Conservation (phyloP, 1,140 invertebrate species). For the Drosophila arizonae region DNA sequence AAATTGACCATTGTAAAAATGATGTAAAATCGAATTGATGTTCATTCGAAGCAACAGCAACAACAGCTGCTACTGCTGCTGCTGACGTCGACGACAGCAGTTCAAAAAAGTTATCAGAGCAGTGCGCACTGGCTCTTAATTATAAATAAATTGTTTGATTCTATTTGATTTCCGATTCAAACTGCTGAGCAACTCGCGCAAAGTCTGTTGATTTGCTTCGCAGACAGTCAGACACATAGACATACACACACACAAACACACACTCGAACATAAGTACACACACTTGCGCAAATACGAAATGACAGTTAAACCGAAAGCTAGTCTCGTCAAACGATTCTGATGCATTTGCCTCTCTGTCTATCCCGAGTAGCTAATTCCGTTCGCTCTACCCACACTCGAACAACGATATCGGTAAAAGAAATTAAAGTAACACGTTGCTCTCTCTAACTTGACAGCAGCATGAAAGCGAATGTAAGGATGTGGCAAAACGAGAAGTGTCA, state of each 20-base stretch:
- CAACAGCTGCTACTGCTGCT: not conserved
- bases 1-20: not conserved
- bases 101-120: constrained; percentile 33
- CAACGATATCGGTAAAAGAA: not conserved
- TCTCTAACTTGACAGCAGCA: not conserved
- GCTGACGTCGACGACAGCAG: constrained; percentile 24
- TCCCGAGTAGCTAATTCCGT: too few relatives aligned
- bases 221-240: not conserved
- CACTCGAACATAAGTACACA: not conserved
- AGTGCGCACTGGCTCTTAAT: constrained; percentile 17
- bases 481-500: not conserved
- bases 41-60: not conserved
- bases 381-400: not conserved
- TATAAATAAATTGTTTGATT: constrained; percentile 46
- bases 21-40: not conserved
- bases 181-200: constrained; percentile 9
- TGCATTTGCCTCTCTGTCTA: not conserved
- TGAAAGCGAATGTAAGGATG: not conserved
- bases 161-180: constrained; percentile 21
- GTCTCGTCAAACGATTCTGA: not conserved
- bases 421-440: not conserved
- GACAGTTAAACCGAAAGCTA: constrained; percentile 22
- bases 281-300: not conserved
- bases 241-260: not conserved
- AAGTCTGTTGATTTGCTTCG: not conserved